Evolutionary conservation across 2,888 invertebrate species (phyloP).

Genomic region (Thelaira solivaga): DNA sequence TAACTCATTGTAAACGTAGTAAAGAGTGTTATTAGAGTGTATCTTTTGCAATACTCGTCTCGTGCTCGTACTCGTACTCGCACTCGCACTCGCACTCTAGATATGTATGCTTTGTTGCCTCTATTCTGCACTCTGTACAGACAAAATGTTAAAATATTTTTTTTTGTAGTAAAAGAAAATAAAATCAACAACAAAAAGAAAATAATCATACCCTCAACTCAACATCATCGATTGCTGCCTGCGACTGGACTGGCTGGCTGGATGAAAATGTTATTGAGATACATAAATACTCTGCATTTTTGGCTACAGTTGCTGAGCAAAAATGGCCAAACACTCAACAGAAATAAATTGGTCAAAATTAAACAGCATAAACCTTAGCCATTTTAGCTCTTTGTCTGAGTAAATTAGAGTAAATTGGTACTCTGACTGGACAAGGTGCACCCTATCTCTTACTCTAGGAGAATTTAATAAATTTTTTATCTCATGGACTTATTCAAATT

Average conservation of each 20-base stretch:
- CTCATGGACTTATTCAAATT: slow-evolving; percentile 5
- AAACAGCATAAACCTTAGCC: background rate
- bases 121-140: background rate
- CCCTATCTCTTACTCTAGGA: too few relatives aligned
- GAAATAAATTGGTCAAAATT: background rate
- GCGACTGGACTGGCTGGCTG: background rate
- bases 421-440: too few relatives aligned
- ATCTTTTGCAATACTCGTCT: slow-evolving; percentile 43
- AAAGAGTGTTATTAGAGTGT: slow-evolving; percentile 13
- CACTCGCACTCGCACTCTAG: slow-evolving; percentile 21
- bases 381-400: slow-evolving; percentile 5
- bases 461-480: slow-evolving; percentile 3
- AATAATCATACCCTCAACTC: slow-evolving; percentile 1
- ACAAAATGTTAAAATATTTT: slow-evolving; percentile 19
- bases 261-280: slow-evolving; percentile 26
- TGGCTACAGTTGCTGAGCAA: slow-evolving; percentile 32
- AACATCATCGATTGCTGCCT: background rate
- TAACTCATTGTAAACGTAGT: slow-evolving; percentile 8
- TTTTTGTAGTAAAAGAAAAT: background rate
- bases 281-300: too few relatives aligned
- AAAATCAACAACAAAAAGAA: background rate
- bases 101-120: background rate
- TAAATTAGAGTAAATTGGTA: background rate
- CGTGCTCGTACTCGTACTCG: slow-evolving; percentile 21
- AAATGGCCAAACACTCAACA: background rate